Conservation (phyloP, 2,888 invertebrate genomes). For the Amblyjoppa fuscipennis region DNA sequence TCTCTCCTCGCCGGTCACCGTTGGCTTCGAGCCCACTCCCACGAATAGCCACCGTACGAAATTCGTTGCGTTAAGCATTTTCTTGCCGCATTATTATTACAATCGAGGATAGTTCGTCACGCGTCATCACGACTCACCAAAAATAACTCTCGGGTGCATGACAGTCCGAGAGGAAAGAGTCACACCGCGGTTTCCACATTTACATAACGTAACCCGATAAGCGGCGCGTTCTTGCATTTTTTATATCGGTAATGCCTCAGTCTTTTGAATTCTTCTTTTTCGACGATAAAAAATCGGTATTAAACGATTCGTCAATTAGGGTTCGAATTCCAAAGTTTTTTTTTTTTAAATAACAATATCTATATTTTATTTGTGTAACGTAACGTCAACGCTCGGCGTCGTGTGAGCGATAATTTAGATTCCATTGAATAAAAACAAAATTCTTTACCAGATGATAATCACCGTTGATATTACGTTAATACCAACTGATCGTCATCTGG, state of each 20-base stretch:
- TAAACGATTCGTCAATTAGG: not conserved
- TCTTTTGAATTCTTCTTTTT: not conserved
- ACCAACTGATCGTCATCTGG: not conserved
- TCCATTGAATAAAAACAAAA: not conserved
- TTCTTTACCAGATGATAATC: not conserved
- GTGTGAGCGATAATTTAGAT: not conserved
- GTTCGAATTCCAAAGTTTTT: not conserved
- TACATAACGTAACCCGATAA: constrained; percentile 54
- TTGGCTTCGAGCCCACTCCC: constrained; percentile 67
- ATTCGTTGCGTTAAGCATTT: constrained; percentile 65
- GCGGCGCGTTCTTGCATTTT: constrained; percentile 23
- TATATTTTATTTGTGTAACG: constrained; percentile 16
- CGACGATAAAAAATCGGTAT: not conserved
- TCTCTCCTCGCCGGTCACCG: constrained; percentile 48
- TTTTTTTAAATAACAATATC: not conserved
- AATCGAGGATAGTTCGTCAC: constrained; percentile 73
- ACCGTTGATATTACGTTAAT: not conserved
- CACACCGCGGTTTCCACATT: constrained; percentile 33
- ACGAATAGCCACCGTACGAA: constrained; percentile 61
- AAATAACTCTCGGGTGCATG: constrained; percentile 69
- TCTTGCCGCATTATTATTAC: constrained; percentile 72
- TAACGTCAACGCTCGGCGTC: not conserved
- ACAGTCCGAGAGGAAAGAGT: constrained; percentile 55
- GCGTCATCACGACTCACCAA: constrained; percentile 67
- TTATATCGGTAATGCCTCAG: not conserved